These are phyloP conservation scores for Heliconius hewitsoni DNA, from an alignment of 1,140 invertebrate species.

Conservation along the genomic window DNA sequence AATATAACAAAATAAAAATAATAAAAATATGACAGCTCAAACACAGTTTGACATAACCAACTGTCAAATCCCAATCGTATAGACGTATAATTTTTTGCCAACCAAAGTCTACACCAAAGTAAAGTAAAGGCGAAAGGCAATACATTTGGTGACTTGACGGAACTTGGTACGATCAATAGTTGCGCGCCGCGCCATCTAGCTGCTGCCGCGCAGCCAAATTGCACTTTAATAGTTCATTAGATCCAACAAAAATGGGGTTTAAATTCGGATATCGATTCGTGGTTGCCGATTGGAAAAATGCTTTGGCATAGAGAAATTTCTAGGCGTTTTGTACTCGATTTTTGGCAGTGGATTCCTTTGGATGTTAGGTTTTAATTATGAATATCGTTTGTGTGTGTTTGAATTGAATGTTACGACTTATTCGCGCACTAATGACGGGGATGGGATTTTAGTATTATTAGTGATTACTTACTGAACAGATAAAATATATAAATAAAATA, in stretches of 20 bases:
- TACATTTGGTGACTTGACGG: constrained; percentile 80
- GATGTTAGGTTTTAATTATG: not conserved
- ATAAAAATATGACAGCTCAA: not conserved
- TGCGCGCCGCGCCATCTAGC: constrained; percentile 76
- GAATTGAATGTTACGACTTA: too few relatives aligned
- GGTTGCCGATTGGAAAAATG: constrained; percentile 44
- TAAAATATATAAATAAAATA: too few relatives aligned
- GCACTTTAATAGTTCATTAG: constrained; percentile 81
- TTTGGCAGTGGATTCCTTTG: not conserved
- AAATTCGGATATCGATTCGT: constrained; percentile 78
- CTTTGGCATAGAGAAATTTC: not conserved
- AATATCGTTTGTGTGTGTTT: too few relatives aligned
- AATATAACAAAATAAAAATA: not conserved
- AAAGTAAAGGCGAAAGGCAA: constrained; percentile 47
- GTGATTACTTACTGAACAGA: too few relatives aligned
- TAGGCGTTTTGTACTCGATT: not conserved
- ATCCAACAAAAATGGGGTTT: constrained; percentile 78
- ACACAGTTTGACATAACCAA: not conserved
- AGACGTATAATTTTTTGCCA: constrained; percentile 65
- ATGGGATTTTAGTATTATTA: too few relatives aligned
- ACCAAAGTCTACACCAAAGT: constrained; percentile 53
- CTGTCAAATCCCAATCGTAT: not conserved
- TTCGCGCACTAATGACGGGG: too few relatives aligned
- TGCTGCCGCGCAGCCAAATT: constrained; percentile 77
- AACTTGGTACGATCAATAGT: constrained; percentile 76